Evolutionary conservation across 2,797 vertebrate species (phyloP), one percentile per base, ranked within the genome.

Genomic region (Bradypodion ventrale): DNA sequence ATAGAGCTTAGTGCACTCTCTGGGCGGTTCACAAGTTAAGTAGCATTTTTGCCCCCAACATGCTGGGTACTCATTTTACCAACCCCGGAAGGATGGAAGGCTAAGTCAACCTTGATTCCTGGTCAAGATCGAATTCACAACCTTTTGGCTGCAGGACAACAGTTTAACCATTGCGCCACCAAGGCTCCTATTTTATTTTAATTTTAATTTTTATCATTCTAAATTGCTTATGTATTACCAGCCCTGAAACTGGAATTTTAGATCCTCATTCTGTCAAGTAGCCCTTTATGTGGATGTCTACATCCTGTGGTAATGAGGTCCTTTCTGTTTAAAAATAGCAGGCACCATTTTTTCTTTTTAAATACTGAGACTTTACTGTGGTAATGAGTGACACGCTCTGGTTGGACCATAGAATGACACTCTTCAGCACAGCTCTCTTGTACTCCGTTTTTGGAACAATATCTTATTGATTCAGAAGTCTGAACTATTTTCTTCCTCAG

Each of bases 341-440:
- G 80, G 75, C 85, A 65, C 70, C 87, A 56, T 12, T 66, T 66
- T 86, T 66, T 88, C 68, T 82, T 72, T 81, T 63, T 37, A 65
- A 78, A 74, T n/a, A 19, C 60, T 75, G 68, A 21, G n/a, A 63
- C 0, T 2, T 78, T 79, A 78, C 79, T 72, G 86, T 93, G 83
- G 76, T 87, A 69, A 88, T 86, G 89, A 95, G 94, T 93, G 96
- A 95, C 96, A 96, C 95, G 91, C 2, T 59, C 95, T 94, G 95
- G 94, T 63, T 62, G 46, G 27, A 75, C 1, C 0, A 2, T 46
- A 93, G 87, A 96, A 96, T 52, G 87, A 65, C 95, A 95, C 25
- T 56, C 66, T 79, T 60, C 59, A 70, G 65, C 37, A 60, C 49
- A 82, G 42, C 5, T 76, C 59, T 80, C 78, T 79, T 84, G 78